These are phyloP conservation scores for Cynaeus angustus DNA, from an alignment of 2,888 invertebrate genomes.

Conservation along the genomic window DNA sequence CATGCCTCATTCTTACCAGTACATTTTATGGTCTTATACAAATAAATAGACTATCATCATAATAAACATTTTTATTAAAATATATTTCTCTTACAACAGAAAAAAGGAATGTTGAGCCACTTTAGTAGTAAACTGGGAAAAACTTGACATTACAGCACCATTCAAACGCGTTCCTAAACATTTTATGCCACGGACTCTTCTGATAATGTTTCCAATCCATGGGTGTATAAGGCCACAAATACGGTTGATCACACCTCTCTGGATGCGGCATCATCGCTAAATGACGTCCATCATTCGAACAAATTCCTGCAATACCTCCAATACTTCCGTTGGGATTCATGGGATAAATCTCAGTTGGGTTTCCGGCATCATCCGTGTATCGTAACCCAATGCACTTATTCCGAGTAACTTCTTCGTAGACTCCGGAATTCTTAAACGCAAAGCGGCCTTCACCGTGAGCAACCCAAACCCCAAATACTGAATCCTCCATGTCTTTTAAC, in stretches of 20 bases:
- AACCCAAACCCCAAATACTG: conserved; percentile 95
- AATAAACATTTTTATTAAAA: not conserved
- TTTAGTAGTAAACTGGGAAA: conserved; percentile 59
- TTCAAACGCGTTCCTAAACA: conserved; percentile 91
- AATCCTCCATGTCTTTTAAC: conserved; percentile 90
- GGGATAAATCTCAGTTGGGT: conserved; percentile 88
- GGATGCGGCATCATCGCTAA: conserved; percentile 99
- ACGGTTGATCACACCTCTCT: conserved; percentile 88
- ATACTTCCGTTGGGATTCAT: conserved; percentile 95
- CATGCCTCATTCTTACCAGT: too few species aligned
- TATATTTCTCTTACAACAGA: conserved; percentile 6
- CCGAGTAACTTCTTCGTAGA: conserved; percentile 73
- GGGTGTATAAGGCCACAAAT: conserved; percentile 90
- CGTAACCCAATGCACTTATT: conserved; percentile 83
- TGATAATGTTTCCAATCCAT: conserved; percentile 72
- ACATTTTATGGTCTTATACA: too few species aligned
- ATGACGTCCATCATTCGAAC: conserved; percentile 93
- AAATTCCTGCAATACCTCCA: conserved; percentile 89
- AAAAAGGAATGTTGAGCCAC: conserved; percentile 1
- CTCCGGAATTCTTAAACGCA: conserved; percentile 73
- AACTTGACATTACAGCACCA: conserved; percentile 75
- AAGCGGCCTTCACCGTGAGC: conserved; percentile 97
- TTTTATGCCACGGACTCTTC: conserved; percentile 91
- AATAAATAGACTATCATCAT: too few species aligned
- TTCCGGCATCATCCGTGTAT: conserved; percentile 88